Evolutionary conservation across 1,140 invertebrate genomes (phyloP).

Genomic region (Dryas iulia): DNA sequence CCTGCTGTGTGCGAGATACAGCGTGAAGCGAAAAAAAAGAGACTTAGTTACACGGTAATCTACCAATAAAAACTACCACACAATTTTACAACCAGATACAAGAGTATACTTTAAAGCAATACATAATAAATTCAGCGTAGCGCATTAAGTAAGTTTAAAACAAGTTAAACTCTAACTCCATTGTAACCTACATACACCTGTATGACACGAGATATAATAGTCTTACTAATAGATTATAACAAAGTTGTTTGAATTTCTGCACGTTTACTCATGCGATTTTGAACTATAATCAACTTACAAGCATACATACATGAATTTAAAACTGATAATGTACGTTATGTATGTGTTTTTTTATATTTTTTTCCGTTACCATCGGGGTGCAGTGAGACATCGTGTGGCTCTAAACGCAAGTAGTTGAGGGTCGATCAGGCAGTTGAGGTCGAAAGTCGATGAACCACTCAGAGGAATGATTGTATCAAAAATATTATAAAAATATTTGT

Average conservation of each 20-base stretch:
- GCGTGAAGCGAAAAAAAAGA: no score
- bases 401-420: no score
- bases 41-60: no score
- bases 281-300: not conserved
- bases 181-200: not conserved
- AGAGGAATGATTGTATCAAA: no score
- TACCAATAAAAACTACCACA: not conserved
- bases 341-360: no score
- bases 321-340: not conserved
- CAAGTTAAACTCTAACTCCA: conserved; percentile 9
- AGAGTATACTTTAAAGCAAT: not conserved
- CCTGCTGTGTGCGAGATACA: no score
- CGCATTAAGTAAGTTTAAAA: conserved; percentile 14
- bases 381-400: no score
- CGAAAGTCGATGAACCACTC: no score
- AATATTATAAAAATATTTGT: no score
- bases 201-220: not conserved
- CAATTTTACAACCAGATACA: not conserved
- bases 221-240: conserved; percentile 17
- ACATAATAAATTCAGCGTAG: not conserved
- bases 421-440: no score
- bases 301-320: not conserved
- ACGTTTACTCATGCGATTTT: not conserved
- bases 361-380: no score
- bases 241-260: not conserved